These are phyloP conservation scores for Chiloscyllium plagiosum DNA, from an alignment of 2,113 vertebrate genomes.

Conservation along the genomic window DNA sequence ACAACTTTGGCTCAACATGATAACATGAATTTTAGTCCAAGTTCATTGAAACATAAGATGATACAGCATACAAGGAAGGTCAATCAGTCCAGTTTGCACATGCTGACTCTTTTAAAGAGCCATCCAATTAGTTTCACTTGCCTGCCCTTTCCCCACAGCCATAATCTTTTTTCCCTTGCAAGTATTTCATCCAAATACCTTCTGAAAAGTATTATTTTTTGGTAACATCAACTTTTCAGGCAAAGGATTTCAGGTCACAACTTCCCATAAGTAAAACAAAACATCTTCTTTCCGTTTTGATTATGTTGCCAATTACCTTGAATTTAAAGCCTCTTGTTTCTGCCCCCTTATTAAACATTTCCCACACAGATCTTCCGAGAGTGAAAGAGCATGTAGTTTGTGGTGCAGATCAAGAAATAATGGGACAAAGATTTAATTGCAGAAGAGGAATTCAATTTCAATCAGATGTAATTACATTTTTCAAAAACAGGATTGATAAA, in stretches of 20 bases:
- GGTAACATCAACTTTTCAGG: not conserved
- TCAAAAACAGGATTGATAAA: not conserved
- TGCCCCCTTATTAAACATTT: not conserved
- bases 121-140: not conserved
- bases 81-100: not conserved
- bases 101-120: not conserved
- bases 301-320: not conserved
- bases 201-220: not conserved
- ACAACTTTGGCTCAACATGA: no score
- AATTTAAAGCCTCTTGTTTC: not conserved
- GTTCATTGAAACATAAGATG: not conserved
- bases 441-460: not conserved
- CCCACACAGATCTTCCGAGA: not conserved
- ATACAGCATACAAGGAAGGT: not conserved
- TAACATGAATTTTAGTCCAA: not conserved
- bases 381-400: not conserved
- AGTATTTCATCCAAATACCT: not conserved
- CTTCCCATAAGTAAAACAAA: not conserved
- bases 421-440: not conserved
- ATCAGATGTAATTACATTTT: not conserved
- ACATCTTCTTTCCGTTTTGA: not conserved
- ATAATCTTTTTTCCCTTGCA: not conserved
- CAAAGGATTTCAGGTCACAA: not conserved
- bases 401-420: not conserved
- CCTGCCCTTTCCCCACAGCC: not conserved